Evolutionary conservation across 2,113 vertebrate species (phyloP), one percentile per base, ranked within the genome.

Genomic region (Pluvianellus socialis): DNA sequence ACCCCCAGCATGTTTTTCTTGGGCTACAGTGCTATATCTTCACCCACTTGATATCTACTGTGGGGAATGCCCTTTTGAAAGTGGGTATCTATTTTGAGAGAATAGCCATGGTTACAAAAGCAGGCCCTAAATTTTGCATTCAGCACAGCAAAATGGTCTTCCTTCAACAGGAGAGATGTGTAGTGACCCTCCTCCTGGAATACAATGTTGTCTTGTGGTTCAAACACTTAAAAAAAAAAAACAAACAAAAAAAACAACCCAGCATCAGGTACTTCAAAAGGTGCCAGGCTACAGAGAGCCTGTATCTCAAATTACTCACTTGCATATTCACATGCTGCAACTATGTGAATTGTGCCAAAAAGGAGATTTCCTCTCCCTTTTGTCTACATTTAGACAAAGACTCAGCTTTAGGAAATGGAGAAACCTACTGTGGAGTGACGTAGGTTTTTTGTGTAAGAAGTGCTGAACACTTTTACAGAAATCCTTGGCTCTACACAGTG

Each of bases 91-190:
- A 94, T 92, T 96, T 95, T 96, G 77, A 92, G 91, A 75, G 44
- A 96, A 96, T 38, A 95, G 73, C 65, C 42, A 87, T 92, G 77
- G 89, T 92, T 96, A 96, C 87, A 96, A 94, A 96, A 87, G 14
- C 61, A 71, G 65, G 55, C n/a, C 80, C 44, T 74, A 74, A 79
- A 89, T 95, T 90, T 75, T 93, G 27, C 61, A 79, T 94, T 91
- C 66, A 85, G 52, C 58, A 82, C 33, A 82, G 70, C 19, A 94
- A 85, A 91, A 90, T 28, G 22, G 27, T 92, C 40, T 91, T 67
- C 5, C 52, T 92, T 87, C 40, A 89, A 63, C 30, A 72, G 44
- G 5, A 84, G 27, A 79, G 22, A 72, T 47, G 20, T 2, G 1
- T 47, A 88, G 28, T 70, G 63, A 91, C 50, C 56, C 65, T 91